phyloP scores from a whole-genome alignment of 2,888 invertebrate genomes.

The Spisula subtruncata region DNA sequence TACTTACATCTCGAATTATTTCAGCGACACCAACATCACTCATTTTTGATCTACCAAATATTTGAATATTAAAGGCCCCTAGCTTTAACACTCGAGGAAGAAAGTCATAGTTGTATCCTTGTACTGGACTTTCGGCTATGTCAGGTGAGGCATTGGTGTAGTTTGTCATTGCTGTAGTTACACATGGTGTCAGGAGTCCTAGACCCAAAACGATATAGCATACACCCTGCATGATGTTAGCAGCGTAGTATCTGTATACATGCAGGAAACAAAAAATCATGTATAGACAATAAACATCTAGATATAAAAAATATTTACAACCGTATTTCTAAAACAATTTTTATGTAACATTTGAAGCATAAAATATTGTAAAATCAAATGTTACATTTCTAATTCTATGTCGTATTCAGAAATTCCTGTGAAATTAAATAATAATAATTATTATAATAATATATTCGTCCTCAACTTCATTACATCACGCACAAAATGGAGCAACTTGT shows the following conservation, averaged over 20 bases:
- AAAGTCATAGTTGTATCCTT: neutral
- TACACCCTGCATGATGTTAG: neutral
- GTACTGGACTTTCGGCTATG: neutral
- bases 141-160: neutral
- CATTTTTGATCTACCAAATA: conserved; percentile 78
- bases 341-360: too few relatives aligned
- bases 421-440: too few relatives aligned
- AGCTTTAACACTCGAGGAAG: conserved; percentile 54
- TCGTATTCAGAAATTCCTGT: too few relatives aligned
- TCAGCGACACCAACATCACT: conserved; percentile 72
- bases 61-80: conserved; percentile 80
- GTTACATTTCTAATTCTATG: too few relatives aligned
- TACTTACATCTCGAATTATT: conserved; percentile 73
- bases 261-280: too few relatives aligned
- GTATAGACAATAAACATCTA: too few relatives aligned
- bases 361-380: too few relatives aligned
- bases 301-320: too few relatives aligned
- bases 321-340: too few relatives aligned
- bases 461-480: too few relatives aligned
- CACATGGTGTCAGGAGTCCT: neutral
- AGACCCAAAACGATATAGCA: neutral
- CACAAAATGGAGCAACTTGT: too few relatives aligned
- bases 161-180: neutral
- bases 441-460: too few relatives aligned
- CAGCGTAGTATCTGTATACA: neutral